Conservation (phyloP, 2,888 invertebrate genomes). For the Acanthosepion pharaonis region DNA sequence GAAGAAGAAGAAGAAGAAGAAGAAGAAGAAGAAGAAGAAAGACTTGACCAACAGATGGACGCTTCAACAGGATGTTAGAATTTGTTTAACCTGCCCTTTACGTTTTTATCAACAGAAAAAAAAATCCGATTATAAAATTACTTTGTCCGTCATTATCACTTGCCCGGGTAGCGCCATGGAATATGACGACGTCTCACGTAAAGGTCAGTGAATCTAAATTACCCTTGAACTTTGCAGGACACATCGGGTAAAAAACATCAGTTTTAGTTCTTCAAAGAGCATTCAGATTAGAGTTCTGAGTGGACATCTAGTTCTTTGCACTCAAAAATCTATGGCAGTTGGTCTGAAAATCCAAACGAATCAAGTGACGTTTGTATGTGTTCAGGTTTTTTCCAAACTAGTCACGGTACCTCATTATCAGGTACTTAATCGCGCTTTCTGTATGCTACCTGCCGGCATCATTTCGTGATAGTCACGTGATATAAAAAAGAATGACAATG, state of each 20-base stretch:
- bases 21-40: background rate
- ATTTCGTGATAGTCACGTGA: too few species aligned
- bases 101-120: background rate
- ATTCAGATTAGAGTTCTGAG: background rate
- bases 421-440: too few species aligned
- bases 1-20: background rate
- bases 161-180: background rate
- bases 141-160: background rate
- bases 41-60: background rate
- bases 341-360: background rate
- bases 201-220: conserved; percentile 33
- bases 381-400: background rate
- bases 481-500: too few species aligned
- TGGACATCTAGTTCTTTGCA: background rate
- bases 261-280: background rate
- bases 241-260: background rate
- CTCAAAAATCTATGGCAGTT: background rate
- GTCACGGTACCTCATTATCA: too few species aligned
- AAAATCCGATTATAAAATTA: conserved; percentile 16
- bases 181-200: background rate
- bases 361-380: background rate
- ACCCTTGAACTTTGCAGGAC: background rate
- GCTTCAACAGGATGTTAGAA: background rate
- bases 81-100: background rate
- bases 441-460: too few species aligned